phyloP scores from a whole-genome alignment of 2,797 vertebrate species.

The Sparidentex hasta region DNA sequence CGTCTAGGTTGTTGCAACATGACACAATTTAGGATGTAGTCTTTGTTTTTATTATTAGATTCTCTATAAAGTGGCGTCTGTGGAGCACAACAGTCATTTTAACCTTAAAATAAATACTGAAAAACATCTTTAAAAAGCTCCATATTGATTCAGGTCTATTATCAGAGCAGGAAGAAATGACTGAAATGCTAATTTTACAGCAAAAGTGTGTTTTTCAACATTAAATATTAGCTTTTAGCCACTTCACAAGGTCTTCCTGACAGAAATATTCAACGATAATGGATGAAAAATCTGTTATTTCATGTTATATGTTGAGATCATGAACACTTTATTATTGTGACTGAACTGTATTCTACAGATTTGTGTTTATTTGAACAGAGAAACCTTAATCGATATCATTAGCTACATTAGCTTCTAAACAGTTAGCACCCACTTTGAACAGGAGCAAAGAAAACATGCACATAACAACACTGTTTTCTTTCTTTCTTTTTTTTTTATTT shows the following conservation, averaged over 20 bases:
- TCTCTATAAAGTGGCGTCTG: neutral
- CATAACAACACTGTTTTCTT: too few species aligned
- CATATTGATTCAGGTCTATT: neutral
- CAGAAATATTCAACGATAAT: neutral
- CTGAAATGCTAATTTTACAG: neutral
- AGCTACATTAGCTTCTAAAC: neutral
- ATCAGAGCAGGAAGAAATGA: too few species aligned
- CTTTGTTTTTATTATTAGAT: neutral
- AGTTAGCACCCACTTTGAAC: too few species aligned
- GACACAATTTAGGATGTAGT: neutral
- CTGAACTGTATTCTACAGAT: neutral
- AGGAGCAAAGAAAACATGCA: neutral
- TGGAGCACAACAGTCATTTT: neutral
- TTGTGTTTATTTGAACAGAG: neutral
- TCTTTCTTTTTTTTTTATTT: too few species aligned
- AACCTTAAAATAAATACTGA: neutral
- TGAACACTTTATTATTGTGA: neutral
- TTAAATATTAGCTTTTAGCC: neutral
- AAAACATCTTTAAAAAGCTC: neutral
- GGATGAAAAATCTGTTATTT: neutral
- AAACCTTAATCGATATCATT: too few species aligned
- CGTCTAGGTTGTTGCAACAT: neutral
- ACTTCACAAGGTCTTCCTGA: neutral
- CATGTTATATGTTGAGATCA: neutral
- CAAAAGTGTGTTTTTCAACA: neutral